phyloP scores from a whole-genome alignment of 2,113 vertebrate genomes.

The Leptodactylus fuscus region DNA sequence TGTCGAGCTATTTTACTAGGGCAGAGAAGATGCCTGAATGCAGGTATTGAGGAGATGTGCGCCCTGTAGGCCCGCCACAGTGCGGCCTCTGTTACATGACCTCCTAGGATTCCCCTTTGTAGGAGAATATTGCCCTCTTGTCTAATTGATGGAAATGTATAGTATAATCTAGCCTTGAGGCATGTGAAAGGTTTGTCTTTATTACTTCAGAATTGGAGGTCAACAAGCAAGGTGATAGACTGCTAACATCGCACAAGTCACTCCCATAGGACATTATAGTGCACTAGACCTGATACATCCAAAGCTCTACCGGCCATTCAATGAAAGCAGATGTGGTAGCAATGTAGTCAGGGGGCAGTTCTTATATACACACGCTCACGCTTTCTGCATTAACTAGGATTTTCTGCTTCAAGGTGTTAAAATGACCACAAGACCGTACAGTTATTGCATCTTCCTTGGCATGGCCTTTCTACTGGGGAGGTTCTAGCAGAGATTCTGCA shows the following conservation, averaged over 20 bases:
- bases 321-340: too few relatives aligned
- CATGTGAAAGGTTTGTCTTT: background rate
- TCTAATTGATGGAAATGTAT: too few relatives aligned
- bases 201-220: background rate
- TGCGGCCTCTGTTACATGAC: background rate
- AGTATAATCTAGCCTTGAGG: background rate
- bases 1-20: constrained; percentile 18
- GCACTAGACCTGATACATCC: background rate
- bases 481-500: too few relatives aligned
- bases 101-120: background rate
- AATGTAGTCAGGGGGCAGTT: too few relatives aligned
- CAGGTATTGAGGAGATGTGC: constrained; percentile 53
- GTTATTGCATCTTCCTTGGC: too few relatives aligned
- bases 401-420: too few relatives aligned
- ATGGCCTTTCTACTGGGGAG: too few relatives aligned
- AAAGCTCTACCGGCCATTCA: too few relatives aligned
- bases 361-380: too few relatives aligned
- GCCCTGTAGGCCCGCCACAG: background rate
- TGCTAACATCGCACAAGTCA: background rate
- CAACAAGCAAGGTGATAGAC: background rate
- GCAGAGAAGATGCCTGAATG: constrained; percentile 42
- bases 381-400: too few relatives aligned
- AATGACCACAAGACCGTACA: too few relatives aligned
- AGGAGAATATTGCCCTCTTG: background rate
- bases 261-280: background rate